A percentile compares a stretch with the other conserved stretches of the same genome.
phyloP scores from a whole-genome alignment of 2,888 invertebrate species.

The Melanostoma mellinum region DNA sequence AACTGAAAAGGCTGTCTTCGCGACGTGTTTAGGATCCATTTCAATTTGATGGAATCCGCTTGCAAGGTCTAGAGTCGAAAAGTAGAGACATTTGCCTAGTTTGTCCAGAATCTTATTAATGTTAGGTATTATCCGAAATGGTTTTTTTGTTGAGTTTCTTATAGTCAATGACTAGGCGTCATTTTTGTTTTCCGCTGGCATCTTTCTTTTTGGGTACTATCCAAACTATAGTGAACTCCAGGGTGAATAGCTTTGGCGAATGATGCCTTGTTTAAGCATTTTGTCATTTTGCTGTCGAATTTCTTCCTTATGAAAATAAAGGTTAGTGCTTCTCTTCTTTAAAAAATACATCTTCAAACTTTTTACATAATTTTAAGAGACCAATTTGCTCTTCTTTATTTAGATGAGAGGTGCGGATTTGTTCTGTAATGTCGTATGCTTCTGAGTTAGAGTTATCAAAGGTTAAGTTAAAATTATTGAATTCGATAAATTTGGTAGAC shows the following conservation, averaged over 20 bases:
- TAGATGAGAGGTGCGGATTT: background rate
- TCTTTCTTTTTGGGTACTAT: constrained; percentile 6
- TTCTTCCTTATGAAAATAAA: constrained; percentile 8
- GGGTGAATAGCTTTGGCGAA: background rate
- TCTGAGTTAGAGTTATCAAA: no score
- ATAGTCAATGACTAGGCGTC: no score
- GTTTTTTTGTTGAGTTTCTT: no score
- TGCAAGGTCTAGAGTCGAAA: no score
- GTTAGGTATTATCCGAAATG: no score
- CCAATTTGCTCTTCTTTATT: constrained; percentile 3
- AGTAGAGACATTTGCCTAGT: background rate
- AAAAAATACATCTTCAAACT: background rate
- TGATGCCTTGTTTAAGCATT: constrained; percentile 10
- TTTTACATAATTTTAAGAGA: background rate
- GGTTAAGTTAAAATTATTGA: no score
- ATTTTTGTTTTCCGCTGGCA: background rate
- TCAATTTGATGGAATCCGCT: no score
- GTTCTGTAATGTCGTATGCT: no score
- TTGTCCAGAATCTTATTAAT: no score
- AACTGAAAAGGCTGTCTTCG: no score
- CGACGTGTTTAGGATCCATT: background rate
- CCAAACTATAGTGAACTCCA: constrained; percentile 36
- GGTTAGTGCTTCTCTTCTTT: constrained; percentile 1
- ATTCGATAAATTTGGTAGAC: no score
- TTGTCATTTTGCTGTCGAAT: background rate